phyloP scores from a whole-genome alignment of 1,140 invertebrate species.

The Protaetia brevitarsis region DNA sequence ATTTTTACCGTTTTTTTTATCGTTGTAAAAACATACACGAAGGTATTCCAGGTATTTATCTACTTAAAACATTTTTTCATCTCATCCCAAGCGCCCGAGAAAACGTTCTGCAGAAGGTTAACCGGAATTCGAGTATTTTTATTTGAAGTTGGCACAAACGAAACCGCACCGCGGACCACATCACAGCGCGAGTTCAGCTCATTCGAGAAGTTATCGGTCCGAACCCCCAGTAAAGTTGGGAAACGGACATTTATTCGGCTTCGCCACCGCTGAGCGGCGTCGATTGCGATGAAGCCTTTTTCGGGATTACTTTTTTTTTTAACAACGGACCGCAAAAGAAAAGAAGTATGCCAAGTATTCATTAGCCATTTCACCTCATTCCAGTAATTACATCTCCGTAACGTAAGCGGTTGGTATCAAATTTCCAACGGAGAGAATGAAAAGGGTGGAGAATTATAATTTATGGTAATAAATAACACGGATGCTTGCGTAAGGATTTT shows the following conservation, averaged over 20 bases:
- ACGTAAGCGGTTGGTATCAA: no score
- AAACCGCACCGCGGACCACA: background rate
- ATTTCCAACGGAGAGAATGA: no score
- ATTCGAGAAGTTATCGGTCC: background rate
- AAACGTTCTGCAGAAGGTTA: background rate
- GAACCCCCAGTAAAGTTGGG: background rate
- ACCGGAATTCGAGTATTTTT: conserved; percentile 10
- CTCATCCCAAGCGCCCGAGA: background rate
- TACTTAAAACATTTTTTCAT: background rate
- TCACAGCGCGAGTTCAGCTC: background rate
- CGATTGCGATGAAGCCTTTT: background rate
- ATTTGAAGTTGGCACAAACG: conserved; percentile 16
- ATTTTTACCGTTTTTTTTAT: no score
- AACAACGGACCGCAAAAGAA: background rate
- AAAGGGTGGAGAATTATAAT: no score
- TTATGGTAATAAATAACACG: no score
- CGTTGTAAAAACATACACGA: no score
- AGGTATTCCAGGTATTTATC: no score
- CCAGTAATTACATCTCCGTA: background rate
- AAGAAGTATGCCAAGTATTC: background rate
- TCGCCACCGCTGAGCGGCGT: background rate
- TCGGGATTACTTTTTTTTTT: background rate
- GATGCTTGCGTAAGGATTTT: no score
- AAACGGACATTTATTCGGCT: conserved; percentile 7
- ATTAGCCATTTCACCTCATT: background rate